phyloP scores from a whole-genome alignment of 1,140 invertebrate genomes.

The Telenomus remus region DNA sequence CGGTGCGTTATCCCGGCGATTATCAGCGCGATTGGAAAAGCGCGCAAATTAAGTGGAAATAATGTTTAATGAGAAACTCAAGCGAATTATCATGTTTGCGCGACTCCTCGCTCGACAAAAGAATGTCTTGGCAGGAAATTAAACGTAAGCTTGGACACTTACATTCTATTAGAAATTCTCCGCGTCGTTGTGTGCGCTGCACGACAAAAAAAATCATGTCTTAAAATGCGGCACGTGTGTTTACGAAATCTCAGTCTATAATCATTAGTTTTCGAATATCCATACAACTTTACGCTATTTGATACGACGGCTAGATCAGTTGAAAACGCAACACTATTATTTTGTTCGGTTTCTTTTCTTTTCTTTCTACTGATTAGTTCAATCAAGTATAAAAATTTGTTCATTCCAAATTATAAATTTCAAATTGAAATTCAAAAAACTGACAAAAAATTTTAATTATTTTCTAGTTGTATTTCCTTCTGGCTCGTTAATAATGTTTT shows the following conservation, averaged over 20 bases:
- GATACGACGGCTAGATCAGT: no score
- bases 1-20: conserved; percentile 32
- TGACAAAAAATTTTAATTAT: no score
- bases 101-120: conserved; percentile 41
- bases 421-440: no score
- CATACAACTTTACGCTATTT: no score
- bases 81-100: conserved; percentile 49
- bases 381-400: no score
- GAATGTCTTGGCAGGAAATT: conserved; percentile 50
- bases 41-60: conserved; percentile 59
- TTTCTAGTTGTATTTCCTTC: no score
- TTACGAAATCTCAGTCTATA: conserved; percentile 31
- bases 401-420: no score
- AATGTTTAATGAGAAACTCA: conserved; percentile 52
- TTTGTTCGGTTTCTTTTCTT: no score
- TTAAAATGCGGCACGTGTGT: conserved; percentile 28
- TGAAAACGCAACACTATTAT: no score
- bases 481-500: no score
- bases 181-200: conserved; percentile 16
- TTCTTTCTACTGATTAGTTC: no score
- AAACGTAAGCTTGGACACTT: conserved; percentile 23
- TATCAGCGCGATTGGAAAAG: conserved; percentile 49
- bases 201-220: conserved; percentile 36
- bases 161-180: conserved; percentile 54
- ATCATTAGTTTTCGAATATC: conserved; percentile 7